Percentiles rank a stretch among this genome's conserved stretches.
phyloP scores from a whole-genome alignment of 1,140 invertebrate species.

The Drosophila miranda region DNA sequence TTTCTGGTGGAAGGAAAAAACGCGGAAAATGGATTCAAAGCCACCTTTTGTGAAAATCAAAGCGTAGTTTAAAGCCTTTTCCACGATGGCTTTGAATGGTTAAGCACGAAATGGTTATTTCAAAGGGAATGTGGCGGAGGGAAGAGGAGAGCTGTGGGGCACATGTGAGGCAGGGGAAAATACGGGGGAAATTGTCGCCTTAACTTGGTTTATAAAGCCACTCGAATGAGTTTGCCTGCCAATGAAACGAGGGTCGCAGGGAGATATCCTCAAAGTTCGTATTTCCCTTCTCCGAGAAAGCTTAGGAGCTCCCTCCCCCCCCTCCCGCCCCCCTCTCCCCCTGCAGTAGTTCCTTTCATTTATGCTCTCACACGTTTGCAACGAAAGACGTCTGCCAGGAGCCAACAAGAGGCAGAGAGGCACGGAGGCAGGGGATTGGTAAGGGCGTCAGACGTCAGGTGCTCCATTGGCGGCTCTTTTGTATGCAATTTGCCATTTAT shows the following conservation, averaged over 20 bases:
- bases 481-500: constrained; percentile 75
- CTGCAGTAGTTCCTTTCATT: constrained; percentile 51
- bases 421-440: background rate
- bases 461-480: constrained; percentile 34
- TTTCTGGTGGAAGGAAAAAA: too few relatives aligned
- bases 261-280: background rate
- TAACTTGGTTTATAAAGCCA: constrained; percentile 80
- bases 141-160: constrained; percentile 11
- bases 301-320: background rate
- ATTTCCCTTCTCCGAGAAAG: constrained; percentile 1
- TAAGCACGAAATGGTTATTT: background rate
- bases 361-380: constrained; percentile 53
- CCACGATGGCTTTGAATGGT: background rate
- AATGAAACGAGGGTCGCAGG: constrained; percentile 42
- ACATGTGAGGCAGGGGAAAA: constrained; percentile 15
- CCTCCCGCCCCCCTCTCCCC: too few relatives aligned
- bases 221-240: too few relatives aligned
- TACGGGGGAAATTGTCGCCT: constrained; percentile 70
- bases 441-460: constrained; percentile 50
- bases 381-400: constrained; percentile 44
- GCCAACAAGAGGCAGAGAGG: constrained; percentile 10
- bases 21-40: too few relatives aligned
- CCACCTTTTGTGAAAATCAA: too few relatives aligned
- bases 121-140: background rate
- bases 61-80: too few relatives aligned